phyloP scores from a whole-genome alignment of 2,888 invertebrate species.

The Apantesis nais region DNA sequence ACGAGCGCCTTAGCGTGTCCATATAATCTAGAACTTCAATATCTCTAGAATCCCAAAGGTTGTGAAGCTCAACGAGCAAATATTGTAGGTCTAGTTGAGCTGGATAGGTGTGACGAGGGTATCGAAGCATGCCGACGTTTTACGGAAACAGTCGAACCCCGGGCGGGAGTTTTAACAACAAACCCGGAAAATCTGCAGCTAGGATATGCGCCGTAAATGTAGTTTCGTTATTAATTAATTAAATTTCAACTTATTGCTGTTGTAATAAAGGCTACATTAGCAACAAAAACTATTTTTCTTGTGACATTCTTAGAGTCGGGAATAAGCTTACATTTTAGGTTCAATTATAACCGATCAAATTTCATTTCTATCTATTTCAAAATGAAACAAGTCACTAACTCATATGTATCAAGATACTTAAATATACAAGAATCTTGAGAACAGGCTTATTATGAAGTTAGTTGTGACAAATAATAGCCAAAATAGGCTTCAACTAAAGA shows the following conservation, averaged over 20 bases:
- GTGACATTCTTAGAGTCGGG: slow-evolving; percentile 27
- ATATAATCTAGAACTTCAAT: slow-evolving; percentile 54
- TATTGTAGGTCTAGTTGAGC: slow-evolving; percentile 57
- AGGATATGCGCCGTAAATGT: slow-evolving; percentile 60
- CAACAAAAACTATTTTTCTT: slow-evolving; percentile 14
- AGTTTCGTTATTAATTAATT: slow-evolving; percentile 35
- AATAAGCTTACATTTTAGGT: neutral
- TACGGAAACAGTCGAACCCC: slow-evolving; percentile 70
- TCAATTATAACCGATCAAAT: neutral
- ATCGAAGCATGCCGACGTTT: slow-evolving; percentile 66
- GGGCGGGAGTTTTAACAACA: slow-evolving; percentile 74
- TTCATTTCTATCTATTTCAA: neutral
- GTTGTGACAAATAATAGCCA: neutral
- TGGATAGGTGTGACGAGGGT: slow-evolving; percentile 57
- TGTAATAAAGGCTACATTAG: slow-evolving; percentile 39
- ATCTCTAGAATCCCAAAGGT: slow-evolving; percentile 37
- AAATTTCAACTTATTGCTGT: slow-evolving; percentile 44
- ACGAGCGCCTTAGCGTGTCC: slow-evolving; percentile 47
- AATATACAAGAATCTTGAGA: neutral
- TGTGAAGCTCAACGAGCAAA: slow-evolving; percentile 28
- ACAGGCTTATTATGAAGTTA: neutral
- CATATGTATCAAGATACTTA: neutral
- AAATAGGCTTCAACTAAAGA: slow-evolving; percentile 15
- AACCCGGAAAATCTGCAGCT: slow-evolving; percentile 76
- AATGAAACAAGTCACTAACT: neutral